Base-by-base conservation (phyloP, 2,113 vertebrate genomes). In the Serinus canaria region DNA sequence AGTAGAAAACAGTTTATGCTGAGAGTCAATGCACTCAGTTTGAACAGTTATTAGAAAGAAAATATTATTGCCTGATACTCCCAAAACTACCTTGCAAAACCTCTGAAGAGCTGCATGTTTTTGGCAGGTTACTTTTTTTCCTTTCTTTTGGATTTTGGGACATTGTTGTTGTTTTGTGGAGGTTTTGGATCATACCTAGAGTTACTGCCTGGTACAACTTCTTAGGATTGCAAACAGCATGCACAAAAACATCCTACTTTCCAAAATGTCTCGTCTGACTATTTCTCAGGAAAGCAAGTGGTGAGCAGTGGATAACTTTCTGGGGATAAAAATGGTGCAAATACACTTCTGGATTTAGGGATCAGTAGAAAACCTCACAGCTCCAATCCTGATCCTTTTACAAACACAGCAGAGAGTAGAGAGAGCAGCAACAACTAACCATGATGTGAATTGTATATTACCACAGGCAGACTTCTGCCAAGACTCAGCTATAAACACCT, bases 331-430 rank as follows among this genome's bases (percentile, higher is more conserved):
- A 83, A 35, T 14, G 52, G 69, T 67, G 21, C 73, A 90, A 96
- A 96, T 83, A 70, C 22, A 39, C 68, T 83, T 89, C 68, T 81
- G 69, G 86, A 89, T 89, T 92, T 93, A 83, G 17, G 19, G 75
- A 90, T 80, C 83, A 81, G 2, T 5, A 74, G 49, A 53, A 90
- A 93, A 86, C 25, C 87, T 81, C 52, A 43, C 31, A 55, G 73
- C 80, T 93, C 39, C 31, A 35, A 41, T 16, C 17, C 58, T 44
- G 60, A 95, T 89, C 83, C 80, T 67, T 83, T 68, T 64, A 74
- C 77, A 97, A 92, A 78, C 64, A 94, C 13, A 44, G 19, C 27
- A 73, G 62, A 62, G 39, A 39, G 41, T 0, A 83, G 72, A 90
- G 28, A 92, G 72, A 86, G 68, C 52, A 90, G 75, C 55, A 77